Evolutionary conservation across 2,113 vertebrate genomes (phyloP).

Genomic region (Leptobrachium leishanense): DNA sequence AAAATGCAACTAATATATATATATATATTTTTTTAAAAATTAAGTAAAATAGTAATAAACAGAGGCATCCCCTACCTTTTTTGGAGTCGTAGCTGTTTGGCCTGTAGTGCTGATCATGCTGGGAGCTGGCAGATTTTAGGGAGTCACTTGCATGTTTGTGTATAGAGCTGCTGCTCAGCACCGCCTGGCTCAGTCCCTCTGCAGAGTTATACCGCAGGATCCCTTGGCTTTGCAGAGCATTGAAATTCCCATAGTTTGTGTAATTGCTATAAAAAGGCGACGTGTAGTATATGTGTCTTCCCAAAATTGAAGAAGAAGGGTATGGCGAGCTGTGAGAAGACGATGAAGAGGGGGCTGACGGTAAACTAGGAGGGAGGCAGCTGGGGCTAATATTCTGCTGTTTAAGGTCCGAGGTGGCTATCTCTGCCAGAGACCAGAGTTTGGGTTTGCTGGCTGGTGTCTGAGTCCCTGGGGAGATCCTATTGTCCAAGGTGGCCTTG

Average conservation of each 20-base stretch:
- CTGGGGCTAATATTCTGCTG: constrained; percentile 74
- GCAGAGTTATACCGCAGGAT: constrained; percentile 90
- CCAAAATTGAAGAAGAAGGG: constrained; percentile 86
- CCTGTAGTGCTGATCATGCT: constrained; percentile 87
- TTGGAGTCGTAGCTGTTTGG: constrained; percentile 82
- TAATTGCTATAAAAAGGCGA: constrained; percentile 97
- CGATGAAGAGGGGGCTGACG: constrained; percentile 74
- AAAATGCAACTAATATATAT: no score
- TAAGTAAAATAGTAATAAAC: constrained; percentile 28
- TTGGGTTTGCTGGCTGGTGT: constrained; percentile 86
- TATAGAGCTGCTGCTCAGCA: constrained; percentile 69
- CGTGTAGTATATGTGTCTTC: constrained; percentile 96
- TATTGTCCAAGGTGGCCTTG: constrained; percentile 77
- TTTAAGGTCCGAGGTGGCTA: constrained; percentile 97
- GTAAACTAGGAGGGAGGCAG: constrained; percentile 72
- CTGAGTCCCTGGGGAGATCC: constrained; percentile 74
- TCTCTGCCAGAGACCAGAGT: constrained; percentile 95
- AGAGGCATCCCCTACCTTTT: constrained; percentile 82
- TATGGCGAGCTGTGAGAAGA: constrained; percentile 82
- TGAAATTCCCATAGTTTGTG: constrained; percentile 96
- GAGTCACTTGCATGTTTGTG: constrained; percentile 85
- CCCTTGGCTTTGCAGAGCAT: constrained; percentile 90
- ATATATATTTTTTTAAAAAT: no score
- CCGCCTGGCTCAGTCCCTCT: constrained; percentile 77
- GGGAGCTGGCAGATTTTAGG: constrained; percentile 80